Conservation (phyloP, 2,797 vertebrate species). For the Crenuchus spilurus region DNA sequence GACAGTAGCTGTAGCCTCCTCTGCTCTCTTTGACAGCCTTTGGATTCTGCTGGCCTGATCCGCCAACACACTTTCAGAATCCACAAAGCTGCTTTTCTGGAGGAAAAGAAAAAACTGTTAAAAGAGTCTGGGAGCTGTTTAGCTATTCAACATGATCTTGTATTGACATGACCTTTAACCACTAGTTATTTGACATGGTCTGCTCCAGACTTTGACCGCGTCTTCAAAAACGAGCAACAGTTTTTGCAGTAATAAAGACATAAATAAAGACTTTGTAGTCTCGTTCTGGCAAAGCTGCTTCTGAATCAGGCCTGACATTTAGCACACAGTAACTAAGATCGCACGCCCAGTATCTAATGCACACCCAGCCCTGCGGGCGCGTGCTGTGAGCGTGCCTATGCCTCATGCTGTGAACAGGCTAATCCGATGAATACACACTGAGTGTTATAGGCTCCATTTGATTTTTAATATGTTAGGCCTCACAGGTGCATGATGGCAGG, state of each 20-base stretch:
- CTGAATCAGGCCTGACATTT: constrained; percentile 9
- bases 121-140: constrained; percentile 7
- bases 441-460: constrained; percentile 45
- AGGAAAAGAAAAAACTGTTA: constrained; percentile 20
- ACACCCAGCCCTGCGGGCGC: background rate
- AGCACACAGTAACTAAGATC: constrained; percentile 21
- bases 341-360: background rate
- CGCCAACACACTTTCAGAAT: constrained; percentile 10
- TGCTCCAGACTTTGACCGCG: background rate
- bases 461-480: constrained; percentile 47
- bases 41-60: background rate
- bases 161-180: constrained; percentile 6
- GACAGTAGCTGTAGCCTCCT: constrained; percentile 28
- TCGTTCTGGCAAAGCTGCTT: background rate
- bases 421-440: constrained; percentile 55
- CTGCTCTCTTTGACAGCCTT: constrained; percentile 16
- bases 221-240: background rate
- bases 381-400: constrained; percentile 35
- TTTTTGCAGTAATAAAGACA: background rate
- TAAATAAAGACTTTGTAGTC: constrained; percentile 1
- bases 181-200: constrained; percentile 8
- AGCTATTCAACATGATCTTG: constrained; percentile 20
- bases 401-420: constrained; percentile 51
- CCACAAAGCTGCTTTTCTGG: constrained; percentile 32
- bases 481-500: constrained; percentile 30